A percentile compares a stretch with the other conserved stretches of the same genome.
Conservation (phyloP, 2,888 invertebrate genomes). For the Eumacrocentrus americanus region DNA sequence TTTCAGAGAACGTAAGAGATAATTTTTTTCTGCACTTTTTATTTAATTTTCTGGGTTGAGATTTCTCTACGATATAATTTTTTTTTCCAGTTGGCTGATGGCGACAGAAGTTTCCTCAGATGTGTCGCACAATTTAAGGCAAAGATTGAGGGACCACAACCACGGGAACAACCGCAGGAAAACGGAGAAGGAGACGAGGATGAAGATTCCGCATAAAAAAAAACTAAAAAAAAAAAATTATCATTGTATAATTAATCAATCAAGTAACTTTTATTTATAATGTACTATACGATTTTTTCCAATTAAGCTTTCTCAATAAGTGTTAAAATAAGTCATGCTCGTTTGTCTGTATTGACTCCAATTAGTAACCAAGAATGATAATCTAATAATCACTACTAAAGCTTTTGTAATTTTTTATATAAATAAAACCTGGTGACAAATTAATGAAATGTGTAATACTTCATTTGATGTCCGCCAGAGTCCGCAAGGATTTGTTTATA, state of each 20-base stretch:
- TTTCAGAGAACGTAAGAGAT: conserved; percentile 43
- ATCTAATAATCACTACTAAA: too few species aligned
- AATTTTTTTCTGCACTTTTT: neutral
- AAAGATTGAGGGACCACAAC: conserved; percentile 31
- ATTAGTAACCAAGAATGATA: too few species aligned
- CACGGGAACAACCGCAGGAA: conserved; percentile 16
- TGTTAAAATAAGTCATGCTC: too few species aligned
- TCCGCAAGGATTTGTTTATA: conserved; percentile 41
- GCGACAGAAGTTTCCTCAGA: conserved; percentile 39
- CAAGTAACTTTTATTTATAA: too few species aligned
- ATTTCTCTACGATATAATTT: neutral
- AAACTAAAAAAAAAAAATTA: too few species aligned
- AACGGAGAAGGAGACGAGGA: conserved; percentile 25
- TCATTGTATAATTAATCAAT: too few species aligned
- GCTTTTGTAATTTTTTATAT: too few species aligned
- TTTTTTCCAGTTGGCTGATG: conserved; percentile 35
- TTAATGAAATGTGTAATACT: neutral
- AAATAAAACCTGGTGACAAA: too few species aligned
- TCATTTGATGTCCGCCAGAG: conserved; percentile 17
- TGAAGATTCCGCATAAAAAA: conserved; percentile 21
- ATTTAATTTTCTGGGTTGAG: too few species aligned
- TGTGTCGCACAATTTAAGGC: conserved; percentile 42
- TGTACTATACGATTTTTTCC: too few species aligned
- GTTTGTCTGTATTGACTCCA: too few species aligned
- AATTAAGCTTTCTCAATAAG: too few species aligned